phyloP scores from a whole-genome alignment of 35 echinoderm and acorn worm genomes.

The Heliocidaris tuberculata region DNA sequence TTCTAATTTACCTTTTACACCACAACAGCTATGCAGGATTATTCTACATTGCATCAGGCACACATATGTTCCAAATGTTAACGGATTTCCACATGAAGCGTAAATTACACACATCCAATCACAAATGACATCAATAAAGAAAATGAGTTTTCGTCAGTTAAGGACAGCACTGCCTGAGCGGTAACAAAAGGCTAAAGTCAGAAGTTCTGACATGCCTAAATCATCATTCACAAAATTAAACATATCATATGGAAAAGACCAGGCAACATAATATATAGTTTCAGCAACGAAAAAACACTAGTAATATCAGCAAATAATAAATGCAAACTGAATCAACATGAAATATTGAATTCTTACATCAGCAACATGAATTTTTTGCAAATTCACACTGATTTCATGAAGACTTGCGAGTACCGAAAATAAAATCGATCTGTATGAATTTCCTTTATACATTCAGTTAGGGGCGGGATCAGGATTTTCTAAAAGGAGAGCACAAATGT shows the following conservation, averaged over 20 bases:
- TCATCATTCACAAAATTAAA: background rate
- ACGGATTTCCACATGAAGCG: too few relatives aligned
- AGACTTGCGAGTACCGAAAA: too few relatives aligned
- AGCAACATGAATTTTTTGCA: background rate
- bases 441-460: too few relatives aligned
- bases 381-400: background rate
- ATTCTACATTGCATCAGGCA: too few relatives aligned
- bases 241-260: background rate
- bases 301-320: background rate
- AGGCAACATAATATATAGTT: background rate
- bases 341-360: background rate
- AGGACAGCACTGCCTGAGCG: conserved; percentile 36
- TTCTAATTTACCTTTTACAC: too few relatives aligned
- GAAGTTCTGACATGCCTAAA: background rate
- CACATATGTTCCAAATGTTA: too few relatives aligned
- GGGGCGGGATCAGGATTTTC: too few relatives aligned
- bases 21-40: too few relatives aligned
- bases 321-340: background rate
- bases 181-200: background rate
- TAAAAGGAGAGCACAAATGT: too few relatives aligned
- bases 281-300: background rate
- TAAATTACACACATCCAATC: background rate
- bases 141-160: background rate
- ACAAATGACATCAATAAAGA: background rate
- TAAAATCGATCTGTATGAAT: too few relatives aligned